Conservation (phyloP, 2,888 invertebrate genomes). For the Orchesella flavescens region DNA sequence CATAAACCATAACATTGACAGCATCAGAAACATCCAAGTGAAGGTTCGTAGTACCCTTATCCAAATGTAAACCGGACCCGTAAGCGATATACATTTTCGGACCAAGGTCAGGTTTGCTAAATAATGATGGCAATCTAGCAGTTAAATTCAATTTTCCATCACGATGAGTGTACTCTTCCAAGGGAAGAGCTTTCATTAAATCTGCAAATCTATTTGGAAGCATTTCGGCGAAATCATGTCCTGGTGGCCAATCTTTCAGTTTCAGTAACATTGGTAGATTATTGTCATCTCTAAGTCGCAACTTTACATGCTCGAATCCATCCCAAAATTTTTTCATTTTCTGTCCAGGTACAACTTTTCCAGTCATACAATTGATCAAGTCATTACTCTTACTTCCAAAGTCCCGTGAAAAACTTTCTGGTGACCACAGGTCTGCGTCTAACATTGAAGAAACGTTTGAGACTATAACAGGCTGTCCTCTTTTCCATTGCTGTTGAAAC, state of each 20-base stretch:
- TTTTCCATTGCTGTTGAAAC: conserved; percentile 90
- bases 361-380: conserved; percentile 93
- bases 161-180: conserved; percentile 92
- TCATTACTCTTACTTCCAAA: conserved; percentile 95
- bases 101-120: conserved; percentile 94
- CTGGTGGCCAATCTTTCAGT: conserved; percentile 97
- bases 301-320: conserved; percentile 90
- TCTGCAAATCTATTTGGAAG: conserved; percentile 85
- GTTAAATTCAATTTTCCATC: conserved; percentile 90
- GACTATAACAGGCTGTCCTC: conserved; percentile 90
- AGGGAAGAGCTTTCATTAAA: conserved; percentile 90
- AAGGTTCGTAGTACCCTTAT: conserved; percentile 94
- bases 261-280: conserved; percentile 92
- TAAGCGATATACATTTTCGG: conserved; percentile 99
- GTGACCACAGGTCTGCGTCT: conserved; percentile 89
- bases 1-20: conserved; percentile 97
- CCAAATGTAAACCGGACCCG: conserved; percentile 86
- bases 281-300: conserved; percentile 85
- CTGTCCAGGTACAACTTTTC: conserved; percentile 90
- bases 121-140: conserved; percentile 91
- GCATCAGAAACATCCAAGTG: conserved; percentile 98
- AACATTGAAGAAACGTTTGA: conserved; percentile 88
- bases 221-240: conserved; percentile 93
- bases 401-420: conserved; percentile 90
- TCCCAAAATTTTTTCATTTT: conserved; percentile 97